These are phyloP conservation scores for Asbolus verrucosus DNA, from an alignment of 1,140 invertebrate species.

Conservation along the genomic window DNA sequence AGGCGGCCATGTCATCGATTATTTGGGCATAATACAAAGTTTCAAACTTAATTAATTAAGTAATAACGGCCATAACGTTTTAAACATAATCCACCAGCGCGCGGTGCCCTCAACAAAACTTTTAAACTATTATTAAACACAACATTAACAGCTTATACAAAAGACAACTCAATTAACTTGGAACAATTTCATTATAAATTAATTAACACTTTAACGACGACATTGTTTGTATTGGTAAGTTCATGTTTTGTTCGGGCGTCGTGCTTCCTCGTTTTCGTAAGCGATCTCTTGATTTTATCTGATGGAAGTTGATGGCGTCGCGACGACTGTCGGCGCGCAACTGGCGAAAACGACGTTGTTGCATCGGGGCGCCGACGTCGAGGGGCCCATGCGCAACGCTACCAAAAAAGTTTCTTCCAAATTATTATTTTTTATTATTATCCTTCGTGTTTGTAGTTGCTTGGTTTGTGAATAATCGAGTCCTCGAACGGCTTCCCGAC, in stretches of 20 bases:
- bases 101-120: constrained; percentile 30
- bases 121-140: constrained; percentile 35
- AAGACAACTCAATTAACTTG: constrained; percentile 22
- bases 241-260: constrained; percentile 13
- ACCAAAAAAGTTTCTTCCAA: constrained; percentile 1
- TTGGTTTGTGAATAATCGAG: too few relatives aligned
- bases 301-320: constrained; percentile 45
- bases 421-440: neutral
- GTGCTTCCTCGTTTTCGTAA: constrained; percentile 11
- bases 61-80: constrained; percentile 34
- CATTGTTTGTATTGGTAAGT: constrained; percentile 27
- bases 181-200: constrained; percentile 25
- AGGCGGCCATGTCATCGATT: constrained; percentile 47
- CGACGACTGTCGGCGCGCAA: constrained; percentile 55
- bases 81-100: constrained; percentile 17
- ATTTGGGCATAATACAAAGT: constrained; percentile 26
- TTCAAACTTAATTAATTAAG: constrained; percentile 33
- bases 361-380: constrained; percentile 25
- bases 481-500: neutral
- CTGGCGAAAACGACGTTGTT: constrained; percentile 42
- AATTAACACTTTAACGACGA: constrained; percentile 22
- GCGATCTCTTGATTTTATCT: neutral
- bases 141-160: constrained; percentile 22
- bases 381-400: constrained; percentile 19
- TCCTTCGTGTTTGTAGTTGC: too few relatives aligned